Evolutionary conservation across 1,140 invertebrate species (phyloP), one percentile per base, ranked within the genome.

Genomic region (Drosophila suzukii): DNA sequence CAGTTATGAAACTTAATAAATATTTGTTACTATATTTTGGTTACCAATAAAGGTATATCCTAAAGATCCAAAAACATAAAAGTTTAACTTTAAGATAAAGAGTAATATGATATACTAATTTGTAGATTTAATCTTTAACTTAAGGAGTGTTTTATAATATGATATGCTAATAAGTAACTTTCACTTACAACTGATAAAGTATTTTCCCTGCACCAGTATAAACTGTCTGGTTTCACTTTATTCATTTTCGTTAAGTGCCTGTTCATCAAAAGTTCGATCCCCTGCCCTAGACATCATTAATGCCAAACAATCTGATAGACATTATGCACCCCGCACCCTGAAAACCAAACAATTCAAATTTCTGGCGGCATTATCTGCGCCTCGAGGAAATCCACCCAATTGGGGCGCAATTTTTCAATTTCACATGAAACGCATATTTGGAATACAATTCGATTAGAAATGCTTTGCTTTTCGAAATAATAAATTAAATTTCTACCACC

Each of bases 401-500:
- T 63, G 76, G 68, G 61, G 56, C 27, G 65, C 80, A 89, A 89
- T 88, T 89, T 88, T 78, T 86, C 83, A 83, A 89, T 88, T 88
- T 62, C 53, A 60, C 51, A 49, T 55, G 39, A 46, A 70, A 65
- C 73, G 83, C 82, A 65, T 86, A 88, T 86, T 89, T 84, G 51
- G 58, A 89, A 89, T 89, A 89, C 84, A 89, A 88, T 88, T 88
- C 85, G 84, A 89, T 88, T 88, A 89, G 84, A 84, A 89, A 88
- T 88, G 84, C 84, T 90, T 84, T 84, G 84, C 83, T 88, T 89
- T 89, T 78, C 78, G 74, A 89, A 80, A 89, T 89, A 88, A 88
- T 88, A 88, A 89, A 88, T 88, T 88, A 88, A 88, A 88, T 89
- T 88, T 89, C 66, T 70, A 47, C 62, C 58, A 46, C 66, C 27